A percentile compares a stretch with the other conserved stretches of the same genome.
Evolutionary conservation across 2,797 vertebrate genomes (phyloP).

Genomic region (Pempheris klunzingeri): DNA sequence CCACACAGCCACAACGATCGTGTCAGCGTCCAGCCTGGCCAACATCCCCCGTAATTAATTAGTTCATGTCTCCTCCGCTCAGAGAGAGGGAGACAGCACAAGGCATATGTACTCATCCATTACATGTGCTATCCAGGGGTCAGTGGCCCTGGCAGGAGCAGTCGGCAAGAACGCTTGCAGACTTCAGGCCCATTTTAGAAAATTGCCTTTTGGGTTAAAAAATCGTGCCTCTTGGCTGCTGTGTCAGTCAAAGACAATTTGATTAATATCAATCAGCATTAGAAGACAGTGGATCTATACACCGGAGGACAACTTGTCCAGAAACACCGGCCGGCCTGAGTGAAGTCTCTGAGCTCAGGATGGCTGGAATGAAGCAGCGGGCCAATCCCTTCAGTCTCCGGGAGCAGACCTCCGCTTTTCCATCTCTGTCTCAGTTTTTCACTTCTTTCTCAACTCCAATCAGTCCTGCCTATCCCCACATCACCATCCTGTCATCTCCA

Average conservation of each 20-base stretch:
- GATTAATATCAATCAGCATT: constrained; percentile 81
- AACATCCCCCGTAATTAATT: constrained; percentile 82
- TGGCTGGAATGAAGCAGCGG: constrained; percentile 44
- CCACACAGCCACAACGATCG: constrained; percentile 79
- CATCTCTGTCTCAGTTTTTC: constrained; percentile 75
- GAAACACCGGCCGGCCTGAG: constrained; percentile 42
- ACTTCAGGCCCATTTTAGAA: constrained; percentile 69
- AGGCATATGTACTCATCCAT: constrained; percentile 80
- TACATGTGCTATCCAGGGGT: constrained; percentile 79
- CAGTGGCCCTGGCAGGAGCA: constrained; percentile 69
- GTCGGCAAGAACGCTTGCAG: constrained; percentile 59
- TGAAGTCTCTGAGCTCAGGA: constrained; percentile 40
- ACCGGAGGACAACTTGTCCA: constrained; percentile 53
- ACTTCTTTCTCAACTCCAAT: constrained; percentile 72
- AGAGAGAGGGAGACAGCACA: constrained; percentile 75
- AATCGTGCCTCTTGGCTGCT: constrained; percentile 59
- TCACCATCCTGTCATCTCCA: constrained; percentile 74
- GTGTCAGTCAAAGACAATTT: constrained; percentile 80
- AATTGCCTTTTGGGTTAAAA: constrained; percentile 77
- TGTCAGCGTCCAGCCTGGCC: constrained; percentile 81
- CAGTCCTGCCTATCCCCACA: constrained; percentile 76
- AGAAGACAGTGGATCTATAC: constrained; percentile 73
- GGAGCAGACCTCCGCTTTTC: constrained; percentile 55
- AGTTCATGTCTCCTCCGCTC: constrained; percentile 79
- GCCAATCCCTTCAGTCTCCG: constrained; percentile 50